Evolutionary conservation across 64 coral and sea anemone genomes (phyloP), one percentile per base, ranked within the genome.

Genomic region (Montipora foliosa): DNA sequence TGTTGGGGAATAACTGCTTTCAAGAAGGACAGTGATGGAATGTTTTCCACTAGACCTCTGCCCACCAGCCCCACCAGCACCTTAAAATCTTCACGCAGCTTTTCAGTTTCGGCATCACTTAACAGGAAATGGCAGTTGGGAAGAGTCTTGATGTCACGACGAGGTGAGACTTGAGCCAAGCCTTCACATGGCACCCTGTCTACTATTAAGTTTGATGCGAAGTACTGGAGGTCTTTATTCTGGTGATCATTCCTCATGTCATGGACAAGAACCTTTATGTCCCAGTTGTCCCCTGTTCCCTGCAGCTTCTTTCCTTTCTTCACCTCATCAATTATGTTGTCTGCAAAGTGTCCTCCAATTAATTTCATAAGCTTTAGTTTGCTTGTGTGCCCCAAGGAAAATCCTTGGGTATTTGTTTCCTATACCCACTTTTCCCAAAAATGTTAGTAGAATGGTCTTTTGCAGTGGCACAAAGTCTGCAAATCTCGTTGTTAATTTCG

Each of bases 281-380:
- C 93, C 93, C 93, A 90, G 51, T 95, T 95, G 50, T 95, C 88
- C 50, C 93, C 93, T 8, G 93, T 95, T 1, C 93, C 93, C 79
- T 95, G 88, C 4, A 95, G 60, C 5, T 79, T 66, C 19, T 95
- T 85, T 6, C 93, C 93, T 44, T 77, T 8, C 68, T 90, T 90
- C 8, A 95, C 81, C 46, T 77, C 51, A 9, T 87, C 55, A 59
- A 90, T 80, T 17, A 87, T 37, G 12, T 87, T 46, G 75, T 95
- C 93, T 19, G 80, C 75, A 87, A 90, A 90, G 69, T 95, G 88
- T 15, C 61, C 79, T 19, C 80, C 93, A 52, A 95, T 90, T 9
- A 58, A 52, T 14, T 85, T 53, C 15, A 95, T 79, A 2, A 95
- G 13, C 19, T 76, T 69, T 4, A 67, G 22, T 58, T 95, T 95